These are phyloP conservation scores for Drymonia ruficornis DNA, from an alignment of 2,888 invertebrate species.

Conservation along the genomic window DNA sequence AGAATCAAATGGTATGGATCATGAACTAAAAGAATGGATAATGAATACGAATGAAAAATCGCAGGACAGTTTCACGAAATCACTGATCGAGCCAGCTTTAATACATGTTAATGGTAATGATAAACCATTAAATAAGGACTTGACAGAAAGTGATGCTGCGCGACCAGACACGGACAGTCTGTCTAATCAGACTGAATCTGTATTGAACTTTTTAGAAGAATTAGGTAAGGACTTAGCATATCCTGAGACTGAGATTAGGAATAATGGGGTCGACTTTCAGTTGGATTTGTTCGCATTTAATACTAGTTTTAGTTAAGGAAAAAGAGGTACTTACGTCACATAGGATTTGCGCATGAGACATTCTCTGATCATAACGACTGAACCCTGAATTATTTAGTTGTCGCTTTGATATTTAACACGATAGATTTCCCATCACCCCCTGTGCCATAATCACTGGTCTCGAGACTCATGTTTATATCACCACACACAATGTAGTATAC, in stretches of 20 bases:
- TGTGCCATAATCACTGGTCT: no score
- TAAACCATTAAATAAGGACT: conserved; percentile 23
- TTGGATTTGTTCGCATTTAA: conserved; percentile 76
- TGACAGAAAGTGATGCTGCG: conserved; percentile 22
- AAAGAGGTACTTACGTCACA: background rate
- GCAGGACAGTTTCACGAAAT: conserved; percentile 60
- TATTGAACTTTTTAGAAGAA: conserved; percentile 74
- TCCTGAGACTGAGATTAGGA: conserved; percentile 74
- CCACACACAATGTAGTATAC: no score
- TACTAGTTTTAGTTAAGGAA: conserved; percentile 33
- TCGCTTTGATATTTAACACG: no score
- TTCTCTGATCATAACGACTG: no score
- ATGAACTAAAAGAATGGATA: conserved; percentile 63
- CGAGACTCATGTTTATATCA: no score
- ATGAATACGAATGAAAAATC: conserved; percentile 59
- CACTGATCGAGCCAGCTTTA: conserved; percentile 63
- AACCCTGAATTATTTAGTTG: no score
- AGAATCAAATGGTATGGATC: conserved; percentile 49
- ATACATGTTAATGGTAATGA: conserved; percentile 55
- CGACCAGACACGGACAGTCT: conserved; percentile 30
- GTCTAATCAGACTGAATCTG: conserved; percentile 61
- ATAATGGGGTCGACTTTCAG: conserved; percentile 71
- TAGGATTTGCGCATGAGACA: background rate
- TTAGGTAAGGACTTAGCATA: conserved; percentile 70
- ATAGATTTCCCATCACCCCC: no score